A percentile compares a stretch with the other conserved stretches of the same genome.
Evolutionary conservation across 2,888 invertebrate species (phyloP).

Genomic region (Ectemnius cavifrons): DNA sequence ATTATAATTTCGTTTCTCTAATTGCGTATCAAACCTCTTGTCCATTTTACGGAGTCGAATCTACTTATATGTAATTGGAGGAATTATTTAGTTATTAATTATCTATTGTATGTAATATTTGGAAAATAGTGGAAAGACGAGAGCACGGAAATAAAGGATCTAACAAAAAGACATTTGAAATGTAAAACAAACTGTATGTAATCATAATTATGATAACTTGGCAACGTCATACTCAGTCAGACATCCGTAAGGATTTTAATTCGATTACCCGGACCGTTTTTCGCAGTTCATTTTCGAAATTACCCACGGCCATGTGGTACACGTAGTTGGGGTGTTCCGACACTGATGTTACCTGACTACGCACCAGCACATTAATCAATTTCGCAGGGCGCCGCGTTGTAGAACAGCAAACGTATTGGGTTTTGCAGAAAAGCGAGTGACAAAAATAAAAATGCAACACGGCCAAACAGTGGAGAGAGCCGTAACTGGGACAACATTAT

Average conservation of each 20-base stretch:
- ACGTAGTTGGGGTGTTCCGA: conserved; percentile 55
- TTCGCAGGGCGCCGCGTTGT: conserved; percentile 19
- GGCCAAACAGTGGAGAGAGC: not conserved
- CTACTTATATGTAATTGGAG: too few relatives aligned
- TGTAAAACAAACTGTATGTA: too few relatives aligned
- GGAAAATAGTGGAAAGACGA: too few relatives aligned
- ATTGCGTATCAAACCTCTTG: too few relatives aligned
- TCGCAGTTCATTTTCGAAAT: conserved; percentile 56
- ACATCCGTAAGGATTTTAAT: conserved; percentile 34
- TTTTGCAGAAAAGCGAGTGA: not conserved
- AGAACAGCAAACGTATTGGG: not conserved
- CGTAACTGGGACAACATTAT: conserved; percentile 1
- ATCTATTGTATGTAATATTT: too few relatives aligned
- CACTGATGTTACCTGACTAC: conserved; percentile 29
- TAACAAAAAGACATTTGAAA: too few relatives aligned
- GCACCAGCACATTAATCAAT: conserved; percentile 49
- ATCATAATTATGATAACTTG: too few relatives aligned
- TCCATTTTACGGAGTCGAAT: too few relatives aligned
- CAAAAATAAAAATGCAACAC: conserved; percentile 6
- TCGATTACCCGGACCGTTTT: conserved; percentile 39
- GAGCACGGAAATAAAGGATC: too few relatives aligned
- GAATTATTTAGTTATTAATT: conserved; percentile 2
- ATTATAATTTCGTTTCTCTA: too few relatives aligned
- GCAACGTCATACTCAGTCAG: too few relatives aligned
- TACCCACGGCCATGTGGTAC: conserved; percentile 56